Evolutionary conservation across 2,113 vertebrate species (phyloP).

Genomic region (Pedetes capensis): DNA sequence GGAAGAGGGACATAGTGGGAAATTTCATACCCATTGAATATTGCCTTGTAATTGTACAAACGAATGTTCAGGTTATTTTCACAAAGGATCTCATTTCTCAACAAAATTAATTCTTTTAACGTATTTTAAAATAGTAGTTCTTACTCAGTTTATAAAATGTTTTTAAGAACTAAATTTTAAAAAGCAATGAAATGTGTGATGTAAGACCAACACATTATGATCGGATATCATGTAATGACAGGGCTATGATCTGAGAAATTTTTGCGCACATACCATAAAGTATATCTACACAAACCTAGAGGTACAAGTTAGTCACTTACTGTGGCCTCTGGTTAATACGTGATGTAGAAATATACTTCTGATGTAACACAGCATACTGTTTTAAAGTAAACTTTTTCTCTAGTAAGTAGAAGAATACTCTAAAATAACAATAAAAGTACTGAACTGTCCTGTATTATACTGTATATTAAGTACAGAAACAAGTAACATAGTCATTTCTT

Average conservation of each 20-base stretch:
- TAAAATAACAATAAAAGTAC: not conserved
- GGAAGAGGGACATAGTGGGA: fast-evolving
- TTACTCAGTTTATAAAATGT: fast-evolving
- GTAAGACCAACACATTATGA: not conserved
- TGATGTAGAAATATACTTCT: not conserved
- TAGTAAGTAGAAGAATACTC: not conserved
- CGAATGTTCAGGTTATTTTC: not conserved
- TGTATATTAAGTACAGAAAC: not conserved
- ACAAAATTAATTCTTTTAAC: not conserved
- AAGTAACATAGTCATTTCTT: not conserved
- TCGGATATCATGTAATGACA: not conserved
- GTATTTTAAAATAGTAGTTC: not conserved
- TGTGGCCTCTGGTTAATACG: too few relatives aligned
- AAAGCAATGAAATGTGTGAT: not conserved
- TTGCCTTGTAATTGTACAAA: not conserved
- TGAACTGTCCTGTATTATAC: not conserved
- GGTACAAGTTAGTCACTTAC: not conserved
- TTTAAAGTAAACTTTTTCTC: not conserved
- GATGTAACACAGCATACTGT: too few relatives aligned
- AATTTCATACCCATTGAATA: not conserved
- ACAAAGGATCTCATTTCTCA: not conserved
- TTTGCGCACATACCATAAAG: not conserved
- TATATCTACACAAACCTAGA: not conserved
- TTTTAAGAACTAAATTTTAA: not conserved
- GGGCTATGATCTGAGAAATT: not conserved